A percentile compares a stretch with the other conserved stretches of the same genome.
Conservation (phyloP, 2,888 invertebrate genomes). For the Paralinhomoeus sp. region DNA sequence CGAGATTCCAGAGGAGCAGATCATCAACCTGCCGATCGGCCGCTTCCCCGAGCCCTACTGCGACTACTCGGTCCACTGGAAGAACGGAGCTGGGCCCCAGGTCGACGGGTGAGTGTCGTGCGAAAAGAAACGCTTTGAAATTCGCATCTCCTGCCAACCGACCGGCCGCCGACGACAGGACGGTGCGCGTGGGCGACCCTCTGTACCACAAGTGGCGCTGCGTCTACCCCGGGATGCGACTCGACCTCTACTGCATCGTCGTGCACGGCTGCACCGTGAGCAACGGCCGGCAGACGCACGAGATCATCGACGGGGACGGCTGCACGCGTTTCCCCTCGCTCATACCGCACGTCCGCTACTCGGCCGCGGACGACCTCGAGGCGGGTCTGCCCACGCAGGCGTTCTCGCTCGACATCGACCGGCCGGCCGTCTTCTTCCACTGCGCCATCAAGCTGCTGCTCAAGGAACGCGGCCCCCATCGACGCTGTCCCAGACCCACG, state of each 20-base stretch:
- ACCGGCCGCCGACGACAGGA: conserved; percentile 7
- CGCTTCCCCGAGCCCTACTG: conserved; percentile 19
- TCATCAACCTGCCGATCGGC: conserved; percentile 17
- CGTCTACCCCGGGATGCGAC: conserved; percentile 8
- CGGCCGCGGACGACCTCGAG: conserved; percentile 8
- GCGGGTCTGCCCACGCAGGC: conserved; percentile 17
- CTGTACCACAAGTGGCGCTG: conserved; percentile 19
- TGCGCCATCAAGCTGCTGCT: conserved; percentile 20
- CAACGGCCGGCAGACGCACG: conserved; percentile 7
- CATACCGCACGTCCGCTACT: conserved; percentile 17
- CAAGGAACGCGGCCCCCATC: conserved; percentile 10
- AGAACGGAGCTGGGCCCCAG: conserved; percentile 7
- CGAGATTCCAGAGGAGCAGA: conserved; percentile 8
- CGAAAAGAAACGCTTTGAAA: too few species aligned
- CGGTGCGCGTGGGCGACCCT: conserved; percentile 13
- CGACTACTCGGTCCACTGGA: conserved; percentile 13
- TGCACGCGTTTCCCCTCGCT: conserved; percentile 18
- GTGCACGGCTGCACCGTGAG: conserved; percentile 17
- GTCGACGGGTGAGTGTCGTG: conserved; percentile 8
- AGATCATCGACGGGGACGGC: conserved; percentile 22
- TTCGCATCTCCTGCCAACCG: too few species aligned
- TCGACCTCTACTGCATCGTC: conserved; percentile 19
- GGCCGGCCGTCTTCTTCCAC: conserved; percentile 19
- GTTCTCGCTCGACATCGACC: conserved; percentile 19
- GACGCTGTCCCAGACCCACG: too few species aligned